These are phyloP conservation scores for Piscicola geometra DNA, from an alignment of 2,888 invertebrate genomes.

Conservation along the genomic window DNA sequence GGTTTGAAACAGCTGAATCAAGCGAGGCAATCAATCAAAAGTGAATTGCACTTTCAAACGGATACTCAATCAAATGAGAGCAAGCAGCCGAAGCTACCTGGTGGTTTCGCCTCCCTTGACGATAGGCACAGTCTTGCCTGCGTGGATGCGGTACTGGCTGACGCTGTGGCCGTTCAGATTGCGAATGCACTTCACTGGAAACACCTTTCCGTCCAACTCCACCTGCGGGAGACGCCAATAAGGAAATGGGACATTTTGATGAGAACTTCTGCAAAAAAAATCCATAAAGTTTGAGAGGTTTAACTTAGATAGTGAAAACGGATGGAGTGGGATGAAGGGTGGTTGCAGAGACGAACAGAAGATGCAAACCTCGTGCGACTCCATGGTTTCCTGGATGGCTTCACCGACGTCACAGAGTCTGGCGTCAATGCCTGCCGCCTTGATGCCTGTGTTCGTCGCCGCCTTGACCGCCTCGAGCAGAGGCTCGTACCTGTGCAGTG, in stretches of 20 bases:
- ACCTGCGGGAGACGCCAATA: constrained; percentile 61
- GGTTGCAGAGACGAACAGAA: not conserved
- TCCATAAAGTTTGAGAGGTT: no score
- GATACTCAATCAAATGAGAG: not conserved
- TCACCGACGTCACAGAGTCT: constrained; percentile 91
- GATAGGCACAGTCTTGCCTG: constrained; percentile 98
- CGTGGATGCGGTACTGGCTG: constrained; percentile 83
- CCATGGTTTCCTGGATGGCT: constrained; percentile 98
- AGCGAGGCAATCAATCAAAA: no score
- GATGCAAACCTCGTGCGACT: constrained; percentile 76
- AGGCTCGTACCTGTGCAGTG: constrained; percentile 73
- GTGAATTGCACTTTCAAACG: not conserved
- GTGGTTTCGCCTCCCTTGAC: constrained; percentile 92
- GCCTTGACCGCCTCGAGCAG: constrained; percentile 80
- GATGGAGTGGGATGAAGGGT: not conserved
- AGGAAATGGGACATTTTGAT: not conserved
- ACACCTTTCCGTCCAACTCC: constrained; percentile 90
- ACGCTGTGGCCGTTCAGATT: constrained; percentile 99
- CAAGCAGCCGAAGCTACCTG: constrained; percentile 56
- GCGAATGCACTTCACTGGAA: constrained; percentile 87
- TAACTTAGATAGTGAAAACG: not conserved
- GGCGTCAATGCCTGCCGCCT: constrained; percentile 87
- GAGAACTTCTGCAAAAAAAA: not conserved
- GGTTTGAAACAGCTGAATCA: no score
- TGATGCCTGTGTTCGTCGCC: constrained; percentile 96